phyloP scores from a whole-genome alignment of 1,140 invertebrate genomes.

The Drosophila ironensis region DNA sequence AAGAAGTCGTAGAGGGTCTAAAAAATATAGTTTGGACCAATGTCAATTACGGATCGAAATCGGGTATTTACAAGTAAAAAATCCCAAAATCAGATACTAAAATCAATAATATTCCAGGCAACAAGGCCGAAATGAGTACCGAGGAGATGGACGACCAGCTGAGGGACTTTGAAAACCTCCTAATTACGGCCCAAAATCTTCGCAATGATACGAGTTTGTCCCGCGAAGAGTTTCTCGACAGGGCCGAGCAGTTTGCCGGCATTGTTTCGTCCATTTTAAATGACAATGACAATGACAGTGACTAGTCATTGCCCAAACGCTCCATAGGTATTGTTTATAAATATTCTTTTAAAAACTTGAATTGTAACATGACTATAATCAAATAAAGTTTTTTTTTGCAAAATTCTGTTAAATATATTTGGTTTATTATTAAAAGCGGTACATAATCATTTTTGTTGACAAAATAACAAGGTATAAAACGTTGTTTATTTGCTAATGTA shows the following conservation, averaged over 20 bases:
- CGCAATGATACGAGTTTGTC: constrained; percentile 41
- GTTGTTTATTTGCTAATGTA: constrained; percentile 55
- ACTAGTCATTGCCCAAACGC: constrained; percentile 12
- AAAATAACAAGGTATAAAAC: constrained; percentile 59
- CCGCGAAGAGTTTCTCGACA: constrained; percentile 55
- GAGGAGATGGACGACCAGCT: constrained; percentile 49
- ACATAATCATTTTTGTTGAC: constrained; percentile 48
- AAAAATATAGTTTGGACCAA: constrained; percentile 55
- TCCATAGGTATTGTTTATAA: not conserved
- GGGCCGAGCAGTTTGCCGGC: constrained; percentile 49
- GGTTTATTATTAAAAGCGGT: constrained; percentile 60
- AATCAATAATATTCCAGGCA: not conserved
- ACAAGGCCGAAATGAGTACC: constrained; percentile 3
- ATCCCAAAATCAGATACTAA: too few species aligned
- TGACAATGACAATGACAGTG: constrained; percentile 57
- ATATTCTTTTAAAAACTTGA: too few species aligned
- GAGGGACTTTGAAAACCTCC: constrained; percentile 57
- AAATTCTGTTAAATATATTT: constrained; percentile 53
- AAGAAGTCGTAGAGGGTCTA: constrained; percentile 49
- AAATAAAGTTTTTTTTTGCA: not conserved
- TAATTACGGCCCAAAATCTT: constrained; percentile 53
- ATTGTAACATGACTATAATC: not conserved
- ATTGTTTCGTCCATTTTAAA: constrained; percentile 56
- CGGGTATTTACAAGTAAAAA: constrained; percentile 14
- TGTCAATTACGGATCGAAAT: constrained; percentile 18